Evolutionary conservation across 1,140 invertebrate species (phyloP).

Genomic region (Camponotus vicinus): DNA sequence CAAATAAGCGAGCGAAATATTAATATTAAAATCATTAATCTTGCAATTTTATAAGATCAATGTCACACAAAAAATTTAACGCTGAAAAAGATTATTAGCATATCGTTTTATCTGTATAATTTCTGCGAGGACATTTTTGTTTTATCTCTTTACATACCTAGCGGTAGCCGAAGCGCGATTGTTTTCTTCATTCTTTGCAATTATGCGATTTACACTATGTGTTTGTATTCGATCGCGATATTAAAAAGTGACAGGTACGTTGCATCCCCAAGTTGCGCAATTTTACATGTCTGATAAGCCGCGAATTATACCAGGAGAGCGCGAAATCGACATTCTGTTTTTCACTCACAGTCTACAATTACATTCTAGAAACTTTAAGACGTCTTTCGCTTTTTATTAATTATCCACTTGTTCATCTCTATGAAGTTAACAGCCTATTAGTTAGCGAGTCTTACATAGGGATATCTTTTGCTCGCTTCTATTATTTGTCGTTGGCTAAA

Average conservation of each 20-base stretch:
- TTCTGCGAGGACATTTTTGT: constrained; percentile 3
- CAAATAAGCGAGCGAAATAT: not conserved
- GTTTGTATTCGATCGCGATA: not conserved
- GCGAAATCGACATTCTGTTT: not conserved
- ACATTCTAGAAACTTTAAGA: constrained; percentile 18
- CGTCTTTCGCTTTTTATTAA: constrained; percentile 36
- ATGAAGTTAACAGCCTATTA: constrained; percentile 11
- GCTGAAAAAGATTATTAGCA: not conserved
- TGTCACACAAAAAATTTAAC: not conserved
- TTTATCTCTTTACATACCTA: not conserved
- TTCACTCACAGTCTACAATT: not conserved
- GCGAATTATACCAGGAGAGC: not conserved
- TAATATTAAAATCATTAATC: constrained; percentile 7
- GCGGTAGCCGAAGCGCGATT: not conserved
- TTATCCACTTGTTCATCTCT: constrained; percentile 32
- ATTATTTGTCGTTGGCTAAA: not conserved
- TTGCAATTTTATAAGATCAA: constrained; percentile 1
- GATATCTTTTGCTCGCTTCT: not conserved
- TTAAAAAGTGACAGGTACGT: not conserved
- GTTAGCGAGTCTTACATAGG: too few species aligned
- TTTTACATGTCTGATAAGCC: constrained; percentile 24
- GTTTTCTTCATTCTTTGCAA: not conserved
- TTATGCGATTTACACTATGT: not conserved
- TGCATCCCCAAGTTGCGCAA: constrained; percentile 6
- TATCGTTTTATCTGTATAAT: not conserved